Evolutionary conservation across 92 coral and sea anemone genomes (phyloP).

Genomic region (Actinostola sp.): DNA sequence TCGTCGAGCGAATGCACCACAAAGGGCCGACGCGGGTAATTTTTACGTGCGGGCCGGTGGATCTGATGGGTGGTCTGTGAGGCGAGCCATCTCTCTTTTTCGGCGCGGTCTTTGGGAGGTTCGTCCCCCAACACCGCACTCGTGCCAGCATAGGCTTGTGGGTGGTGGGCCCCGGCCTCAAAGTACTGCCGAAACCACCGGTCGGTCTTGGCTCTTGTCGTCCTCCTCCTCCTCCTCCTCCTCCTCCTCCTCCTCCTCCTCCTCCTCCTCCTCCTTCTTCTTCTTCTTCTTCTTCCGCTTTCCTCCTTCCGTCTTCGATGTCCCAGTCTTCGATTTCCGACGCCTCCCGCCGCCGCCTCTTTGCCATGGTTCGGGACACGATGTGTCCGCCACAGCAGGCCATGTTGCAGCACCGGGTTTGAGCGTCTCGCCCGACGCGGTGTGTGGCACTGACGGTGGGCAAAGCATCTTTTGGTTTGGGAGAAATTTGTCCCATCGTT

Average conservation of each 20-base stretch:
- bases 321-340: no score
- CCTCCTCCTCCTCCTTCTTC: no score
- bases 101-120: not conserved
- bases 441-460: no score
- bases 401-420: not conserved
- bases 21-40: constrained; percentile 1
- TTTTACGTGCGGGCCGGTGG: not conserved
- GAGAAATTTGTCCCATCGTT: no score
- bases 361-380: not conserved
- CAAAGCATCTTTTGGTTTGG: no score
- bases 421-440: not conserved
- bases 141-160: constrained; percentile 1
- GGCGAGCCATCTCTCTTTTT: not conserved
- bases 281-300: no score
- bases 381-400: not conserved
- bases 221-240: no score
- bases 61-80: not conserved
- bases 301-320: not conserved
- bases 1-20: constrained; percentile 11
- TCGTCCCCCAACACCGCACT: not conserved
- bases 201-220: not conserved
- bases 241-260: no score
- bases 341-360: not conserved
- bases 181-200: not conserved
- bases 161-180: no score